Conservation (phyloP, 2,113 vertebrate genomes). For the Rhinichthys klamathensis region DNA sequence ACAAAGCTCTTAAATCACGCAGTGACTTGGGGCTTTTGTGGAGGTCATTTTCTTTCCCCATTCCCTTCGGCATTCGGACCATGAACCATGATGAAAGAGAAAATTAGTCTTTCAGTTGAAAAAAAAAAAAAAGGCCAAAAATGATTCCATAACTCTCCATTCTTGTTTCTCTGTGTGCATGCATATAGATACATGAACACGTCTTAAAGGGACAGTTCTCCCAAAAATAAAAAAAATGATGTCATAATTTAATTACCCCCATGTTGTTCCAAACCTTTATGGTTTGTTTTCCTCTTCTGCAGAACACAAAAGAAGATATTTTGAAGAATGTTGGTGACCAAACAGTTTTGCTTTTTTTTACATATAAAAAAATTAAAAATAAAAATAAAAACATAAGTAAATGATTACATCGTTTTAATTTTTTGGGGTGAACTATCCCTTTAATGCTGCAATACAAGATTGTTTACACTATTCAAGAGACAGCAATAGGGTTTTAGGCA, state of each 20-base stretch:
- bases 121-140: background rate
- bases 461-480: background rate
- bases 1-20: conserved; percentile 80
- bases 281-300: background rate
- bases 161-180: background rate
- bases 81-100: conserved; percentile 56
- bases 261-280: background rate
- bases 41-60: conserved; percentile 58
- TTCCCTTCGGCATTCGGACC: conserved; percentile 63
- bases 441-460: background rate
- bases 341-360: no score
- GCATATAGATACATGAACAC: background rate
- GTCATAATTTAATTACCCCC: background rate
- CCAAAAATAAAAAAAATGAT: background rate
- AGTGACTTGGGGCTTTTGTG: conserved; percentile 65
- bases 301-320: background rate
- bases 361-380: no score
- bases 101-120: conserved; percentile 48
- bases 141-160: conserved; percentile 17
- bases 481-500: background rate
- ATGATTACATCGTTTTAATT: no score
- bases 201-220: background rate
- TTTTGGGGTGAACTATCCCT: background rate
- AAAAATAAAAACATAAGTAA: no score
- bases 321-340: background rate